phyloP scores from a whole-genome alignment of 2,797 vertebrate species.

The Coranthus polyacanthus region DNA sequence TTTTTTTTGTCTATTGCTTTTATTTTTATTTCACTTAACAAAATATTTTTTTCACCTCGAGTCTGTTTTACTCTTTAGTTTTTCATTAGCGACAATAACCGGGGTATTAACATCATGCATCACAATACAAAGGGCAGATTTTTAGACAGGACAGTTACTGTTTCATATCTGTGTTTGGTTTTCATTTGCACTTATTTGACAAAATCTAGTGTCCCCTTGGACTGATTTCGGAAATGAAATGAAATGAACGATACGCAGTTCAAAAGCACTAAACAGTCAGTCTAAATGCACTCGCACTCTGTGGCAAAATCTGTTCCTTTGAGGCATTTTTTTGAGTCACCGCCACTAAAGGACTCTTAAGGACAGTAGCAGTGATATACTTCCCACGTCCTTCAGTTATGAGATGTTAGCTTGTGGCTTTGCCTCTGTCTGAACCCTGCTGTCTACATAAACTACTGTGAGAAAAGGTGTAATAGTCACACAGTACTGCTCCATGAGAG shows the following conservation, averaged over 20 bases:
- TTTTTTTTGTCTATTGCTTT: too few species aligned
- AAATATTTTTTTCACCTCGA: too few species aligned
- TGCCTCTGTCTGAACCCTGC: constrained; percentile 21
- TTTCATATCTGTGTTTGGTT: constrained; percentile 20
- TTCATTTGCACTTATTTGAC: constrained; percentile 20
- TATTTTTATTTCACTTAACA: too few species aligned
- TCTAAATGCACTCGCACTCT: constrained; percentile 9
- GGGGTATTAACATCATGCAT: not conserved
- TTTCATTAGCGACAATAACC: too few species aligned
- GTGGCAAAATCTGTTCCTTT: constrained; percentile 27
- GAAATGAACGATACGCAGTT: not conserved
- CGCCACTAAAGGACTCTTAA: constrained; percentile 6
- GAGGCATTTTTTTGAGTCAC: constrained; percentile 21
- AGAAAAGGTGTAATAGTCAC: constrained; percentile 12
- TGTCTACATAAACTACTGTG: constrained; percentile 31
- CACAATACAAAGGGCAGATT: too few species aligned
- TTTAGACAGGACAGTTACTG: not conserved
- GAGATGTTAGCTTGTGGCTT: constrained; percentile 14
- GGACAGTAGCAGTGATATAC: constrained; percentile 19
- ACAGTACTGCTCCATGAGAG: not conserved
- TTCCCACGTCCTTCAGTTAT: constrained; percentile 30
- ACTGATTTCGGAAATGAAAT: not conserved
- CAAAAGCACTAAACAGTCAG: constrained; percentile 3
- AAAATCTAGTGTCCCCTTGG: constrained; percentile 9
- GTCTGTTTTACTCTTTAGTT: too few species aligned